These are phyloP conservation scores for Clarias platycephalus DNA, from an alignment of 2,797 vertebrate species.

Conservation along the genomic window DNA sequence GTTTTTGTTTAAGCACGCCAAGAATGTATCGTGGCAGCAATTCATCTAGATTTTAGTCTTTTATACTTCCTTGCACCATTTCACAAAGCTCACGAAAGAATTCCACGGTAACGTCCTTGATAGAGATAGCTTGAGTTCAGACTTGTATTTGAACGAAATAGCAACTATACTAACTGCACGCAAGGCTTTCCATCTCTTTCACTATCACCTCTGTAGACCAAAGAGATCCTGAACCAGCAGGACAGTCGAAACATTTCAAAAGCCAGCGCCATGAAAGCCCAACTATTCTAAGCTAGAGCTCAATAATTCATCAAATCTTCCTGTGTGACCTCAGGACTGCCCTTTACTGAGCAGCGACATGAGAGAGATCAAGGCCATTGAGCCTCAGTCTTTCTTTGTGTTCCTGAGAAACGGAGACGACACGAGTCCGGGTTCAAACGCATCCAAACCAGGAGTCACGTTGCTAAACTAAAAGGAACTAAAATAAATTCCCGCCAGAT, in stretches of 20 bases:
- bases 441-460: neutral
- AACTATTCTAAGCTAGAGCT: slow-evolving; percentile 55
- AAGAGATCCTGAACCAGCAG: slow-evolving; percentile 4
- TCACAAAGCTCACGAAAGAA: neutral
- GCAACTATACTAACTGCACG: neutral
- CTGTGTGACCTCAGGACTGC: slow-evolving; percentile 56
- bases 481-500: neutral
- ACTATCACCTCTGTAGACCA: neutral
- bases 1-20: slow-evolving; percentile 7
- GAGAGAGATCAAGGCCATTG: slow-evolving; percentile 47
- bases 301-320: slow-evolving; percentile 61
- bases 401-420: slow-evolving; percentile 50
- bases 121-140: neutral
- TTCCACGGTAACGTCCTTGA: slow-evolving; percentile 1
- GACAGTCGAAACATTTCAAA: slow-evolving; percentile 56
- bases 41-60: neutral
- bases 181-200: neutral
- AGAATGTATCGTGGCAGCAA: neutral
- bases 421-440: slow-evolving; percentile 59
- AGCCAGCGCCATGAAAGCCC: slow-evolving; percentile 56
- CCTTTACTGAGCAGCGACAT: slow-evolving; percentile 56
- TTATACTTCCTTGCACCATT: neutral
- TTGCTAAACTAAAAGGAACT: neutral
- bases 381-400: slow-evolving; percentile 43
- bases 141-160: neutral